Percentiles rank a stretch among this genome's conserved stretches.
These are phyloP conservation scores for Stigmatopora nigra DNA, from an alignment of 2,113 vertebrate species.

Conservation along the genomic window DNA sequence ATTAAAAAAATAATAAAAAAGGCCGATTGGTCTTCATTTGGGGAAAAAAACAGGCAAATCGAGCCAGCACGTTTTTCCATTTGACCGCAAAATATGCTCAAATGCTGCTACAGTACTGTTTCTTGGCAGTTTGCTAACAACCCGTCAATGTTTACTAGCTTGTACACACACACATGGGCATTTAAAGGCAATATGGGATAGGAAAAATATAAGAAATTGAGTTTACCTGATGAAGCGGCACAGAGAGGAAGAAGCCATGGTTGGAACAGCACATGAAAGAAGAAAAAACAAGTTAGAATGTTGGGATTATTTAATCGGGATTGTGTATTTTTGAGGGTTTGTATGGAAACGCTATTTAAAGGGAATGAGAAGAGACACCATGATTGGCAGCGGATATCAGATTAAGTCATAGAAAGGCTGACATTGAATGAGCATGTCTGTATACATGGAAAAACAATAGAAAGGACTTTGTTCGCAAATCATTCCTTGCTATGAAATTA, in stretches of 20 bases:
- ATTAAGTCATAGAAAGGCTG: too few species aligned
- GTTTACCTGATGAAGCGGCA: constrained; percentile 54
- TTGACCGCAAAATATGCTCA: not conserved
- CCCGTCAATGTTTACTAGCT: not conserved
- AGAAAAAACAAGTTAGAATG: constrained; percentile 40
- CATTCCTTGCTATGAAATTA: too few species aligned
- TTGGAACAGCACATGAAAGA: constrained; percentile 25
- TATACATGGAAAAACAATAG: too few species aligned
- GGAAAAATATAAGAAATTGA: constrained; percentile 12
- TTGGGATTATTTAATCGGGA: not conserved
- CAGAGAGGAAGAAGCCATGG: constrained; percentile 21
- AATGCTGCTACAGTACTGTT: not conserved
- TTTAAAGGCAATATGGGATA: too few species aligned
- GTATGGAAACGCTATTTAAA: too few species aligned
- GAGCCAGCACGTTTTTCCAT: not conserved
- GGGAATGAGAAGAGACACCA: too few species aligned
- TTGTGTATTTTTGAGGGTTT: too few species aligned
- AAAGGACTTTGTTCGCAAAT: too few species aligned
- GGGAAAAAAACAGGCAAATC: constrained; percentile 9
- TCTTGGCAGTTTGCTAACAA: not conserved
- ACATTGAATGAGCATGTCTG: too few species aligned
- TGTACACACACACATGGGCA: not conserved
- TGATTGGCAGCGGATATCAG: too few species aligned
- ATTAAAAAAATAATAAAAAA: constrained; percentile 49
- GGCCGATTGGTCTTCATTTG: constrained; percentile 39